Base-by-base conservation (phyloP, 2,113 vertebrate genomes). In the Xyrauchen texanus region DNA sequence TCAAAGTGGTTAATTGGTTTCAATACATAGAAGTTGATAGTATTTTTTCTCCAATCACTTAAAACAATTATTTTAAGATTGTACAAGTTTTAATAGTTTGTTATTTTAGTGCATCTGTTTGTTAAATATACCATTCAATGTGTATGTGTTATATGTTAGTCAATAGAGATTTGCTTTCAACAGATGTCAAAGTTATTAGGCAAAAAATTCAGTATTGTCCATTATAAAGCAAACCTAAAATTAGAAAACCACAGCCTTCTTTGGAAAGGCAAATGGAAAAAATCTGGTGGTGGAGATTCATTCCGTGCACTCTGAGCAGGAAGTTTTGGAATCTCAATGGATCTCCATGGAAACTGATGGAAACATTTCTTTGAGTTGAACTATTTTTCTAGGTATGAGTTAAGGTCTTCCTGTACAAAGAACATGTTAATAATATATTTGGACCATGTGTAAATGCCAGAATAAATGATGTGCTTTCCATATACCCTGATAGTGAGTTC, bases 321-420 rank as follows among this genome's bases (percentile, higher is more conserved):
- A 93, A 90, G 91, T 92, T 93, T 89, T 89, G 86, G 89, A 91
- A 92, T 93, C 88, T 34, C 21, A 34, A 34, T 34, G 21, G 21
- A 3, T 34, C 21, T 90, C 91, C 84, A 89, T 91, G 87, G 89
- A 89, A 90, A 91, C 90, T 68, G 83, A 88, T 87, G 87, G 85
- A 90, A 91, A 93, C 91, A 77, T 87, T 80, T 78, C 78, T 82
- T 76, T 61, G 68, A 76, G 7, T 34, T 70, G 52, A 34, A 34
- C 21, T 34, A 34, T 34, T 90, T 90, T 90, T 88, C 85, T 83
- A 85, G 85, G 80, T 84, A 82, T 88, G 21, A 34, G 21, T 34
- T 34, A 34, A 34, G 21, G 21, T 34, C 21, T 85, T 81, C 82
- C 68, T 77, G 69, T 15, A 69, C 68, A 6, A 69, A 69, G 7